Evolutionary conservation across 2,797 vertebrate species (phyloP).

Genomic region (Bradypodion pumilum): DNA sequence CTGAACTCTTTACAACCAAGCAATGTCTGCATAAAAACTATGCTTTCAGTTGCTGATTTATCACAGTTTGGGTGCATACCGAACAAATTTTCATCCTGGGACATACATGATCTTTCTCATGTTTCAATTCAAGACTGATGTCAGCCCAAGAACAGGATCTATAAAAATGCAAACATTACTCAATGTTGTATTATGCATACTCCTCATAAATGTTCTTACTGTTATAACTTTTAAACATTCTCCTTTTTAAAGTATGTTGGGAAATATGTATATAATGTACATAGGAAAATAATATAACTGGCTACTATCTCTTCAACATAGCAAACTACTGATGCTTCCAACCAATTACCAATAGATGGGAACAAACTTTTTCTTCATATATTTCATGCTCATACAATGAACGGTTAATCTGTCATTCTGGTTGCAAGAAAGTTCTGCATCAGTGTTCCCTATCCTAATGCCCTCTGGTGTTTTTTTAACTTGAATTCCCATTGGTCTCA

Average conservation of each 20-base stretch:
- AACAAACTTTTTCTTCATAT: constrained; percentile 46
- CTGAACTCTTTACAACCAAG: constrained; percentile 31
- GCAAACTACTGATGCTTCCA: constrained; percentile 66
- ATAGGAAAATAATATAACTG: constrained; percentile 67
- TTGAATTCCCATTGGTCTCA: background rate
- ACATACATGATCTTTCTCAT: background rate
- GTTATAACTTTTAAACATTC: constrained; percentile 33
- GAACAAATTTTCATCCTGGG: constrained; percentile 25
- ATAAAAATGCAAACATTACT: constrained; percentile 31
- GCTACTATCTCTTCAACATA: constrained; percentile 66
- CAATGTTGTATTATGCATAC: constrained; percentile 25
- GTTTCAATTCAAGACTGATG: background rate
- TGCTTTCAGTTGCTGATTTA: constrained; percentile 33
- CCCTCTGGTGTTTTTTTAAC: background rate
- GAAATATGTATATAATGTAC: constrained; percentile 76
- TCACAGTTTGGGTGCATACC: constrained; percentile 20
- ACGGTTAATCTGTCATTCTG: constrained; percentile 60
- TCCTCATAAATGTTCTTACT: constrained; percentile 33
- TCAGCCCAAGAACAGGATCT: constrained; percentile 37
- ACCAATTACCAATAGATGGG: constrained; percentile 49
- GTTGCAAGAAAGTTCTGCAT: constrained; percentile 44
- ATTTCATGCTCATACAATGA: constrained; percentile 53
- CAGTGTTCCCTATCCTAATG: background rate
- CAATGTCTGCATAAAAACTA: constrained; percentile 31
- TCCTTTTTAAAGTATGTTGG: constrained; percentile 32